These are phyloP conservation scores for Caenorhabditis japonica DNA, from an alignment of 2,888 invertebrate genomes.

Conservation along the genomic window DNA sequence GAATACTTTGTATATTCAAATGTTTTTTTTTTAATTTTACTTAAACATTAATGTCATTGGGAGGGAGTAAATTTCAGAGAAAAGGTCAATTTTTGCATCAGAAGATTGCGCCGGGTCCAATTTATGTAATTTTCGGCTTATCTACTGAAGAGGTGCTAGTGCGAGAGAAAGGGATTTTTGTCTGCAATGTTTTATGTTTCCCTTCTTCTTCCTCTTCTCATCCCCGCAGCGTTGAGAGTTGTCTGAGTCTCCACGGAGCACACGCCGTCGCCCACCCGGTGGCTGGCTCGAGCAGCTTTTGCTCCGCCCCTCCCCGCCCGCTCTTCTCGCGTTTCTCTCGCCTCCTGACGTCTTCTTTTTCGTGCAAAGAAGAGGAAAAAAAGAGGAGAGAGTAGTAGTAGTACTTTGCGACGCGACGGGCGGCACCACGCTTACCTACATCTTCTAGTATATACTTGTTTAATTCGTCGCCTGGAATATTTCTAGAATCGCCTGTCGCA, in stretches of 20 bases:
- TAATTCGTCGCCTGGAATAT: conserved; percentile 3
- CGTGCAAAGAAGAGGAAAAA: conserved; percentile 4
- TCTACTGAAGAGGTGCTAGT: conserved; percentile 17
- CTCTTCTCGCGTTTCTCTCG: conserved; percentile 21
- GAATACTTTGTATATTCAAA: too few relatives aligned
- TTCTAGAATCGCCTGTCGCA: conserved; percentile 26
- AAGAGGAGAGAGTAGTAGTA: conserved; percentile 36
- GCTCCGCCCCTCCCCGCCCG: conserved; percentile 38
- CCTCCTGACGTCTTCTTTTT: conserved; percentile 11
- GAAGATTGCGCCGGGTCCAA: too few relatives aligned
- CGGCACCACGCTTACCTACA: conserved; percentile 46
- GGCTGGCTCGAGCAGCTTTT: conserved; percentile 43
- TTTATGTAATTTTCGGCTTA: too few relatives aligned
- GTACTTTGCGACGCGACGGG: conserved; percentile 44
- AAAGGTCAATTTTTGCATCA: too few relatives aligned
- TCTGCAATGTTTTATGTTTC: conserved; percentile 28
- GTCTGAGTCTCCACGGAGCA: conserved; percentile 34
- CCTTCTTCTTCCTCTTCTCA: conserved; percentile 2
- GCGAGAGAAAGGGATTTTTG: conserved; percentile 16
- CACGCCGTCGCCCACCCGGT: conserved; percentile 31
- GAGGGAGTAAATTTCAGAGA: too few relatives aligned
- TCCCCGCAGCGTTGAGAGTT: conserved; percentile 1
- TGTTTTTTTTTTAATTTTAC: too few relatives aligned
- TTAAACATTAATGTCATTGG: too few relatives aligned
- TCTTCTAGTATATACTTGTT: conserved; percentile 45